A percentile compares a stretch with the other conserved stretches of the same genome.
Evolutionary conservation across 2,113 vertebrate species (phyloP).

Genomic region (Progne subis): DNA sequence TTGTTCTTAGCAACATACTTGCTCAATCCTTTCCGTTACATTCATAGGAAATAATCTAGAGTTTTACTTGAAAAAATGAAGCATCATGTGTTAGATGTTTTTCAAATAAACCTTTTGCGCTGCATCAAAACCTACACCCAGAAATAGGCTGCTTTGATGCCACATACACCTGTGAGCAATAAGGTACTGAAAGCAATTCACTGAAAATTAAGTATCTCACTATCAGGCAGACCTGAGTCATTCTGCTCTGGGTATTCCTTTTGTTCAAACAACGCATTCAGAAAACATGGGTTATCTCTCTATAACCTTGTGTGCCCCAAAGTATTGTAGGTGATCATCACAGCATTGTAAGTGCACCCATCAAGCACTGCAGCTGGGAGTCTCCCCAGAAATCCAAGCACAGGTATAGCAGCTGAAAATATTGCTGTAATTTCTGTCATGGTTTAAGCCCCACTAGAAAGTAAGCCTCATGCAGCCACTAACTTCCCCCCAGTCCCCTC

Average conservation of each 20-base stretch:
- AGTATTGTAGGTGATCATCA: neutral
- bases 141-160: neutral
- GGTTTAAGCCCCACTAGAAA: neutral
- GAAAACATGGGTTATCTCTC: neutral
- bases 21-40: neutral
- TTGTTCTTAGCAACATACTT: neutral
- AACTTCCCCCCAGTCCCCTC: neutral
- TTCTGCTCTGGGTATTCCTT: neutral
- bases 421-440: neutral
- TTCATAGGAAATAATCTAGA: neutral
- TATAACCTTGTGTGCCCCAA: neutral
- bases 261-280: neutral
- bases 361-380: neutral
- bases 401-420: neutral
- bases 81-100: neutral
- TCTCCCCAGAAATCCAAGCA: neutral
- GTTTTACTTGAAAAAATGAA: neutral
- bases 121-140: neutral
- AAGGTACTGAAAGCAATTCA: neutral
- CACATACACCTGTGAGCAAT: neutral
- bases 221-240: neutral
- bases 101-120: neutral
- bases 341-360: fast-evolving
- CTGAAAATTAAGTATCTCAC: neutral
- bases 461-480: fast-evolving